Evolutionary conservation across 2,888 invertebrate genomes (phyloP), one percentile per base, ranked within the genome.

Genomic region (Macaria notata): DNA sequence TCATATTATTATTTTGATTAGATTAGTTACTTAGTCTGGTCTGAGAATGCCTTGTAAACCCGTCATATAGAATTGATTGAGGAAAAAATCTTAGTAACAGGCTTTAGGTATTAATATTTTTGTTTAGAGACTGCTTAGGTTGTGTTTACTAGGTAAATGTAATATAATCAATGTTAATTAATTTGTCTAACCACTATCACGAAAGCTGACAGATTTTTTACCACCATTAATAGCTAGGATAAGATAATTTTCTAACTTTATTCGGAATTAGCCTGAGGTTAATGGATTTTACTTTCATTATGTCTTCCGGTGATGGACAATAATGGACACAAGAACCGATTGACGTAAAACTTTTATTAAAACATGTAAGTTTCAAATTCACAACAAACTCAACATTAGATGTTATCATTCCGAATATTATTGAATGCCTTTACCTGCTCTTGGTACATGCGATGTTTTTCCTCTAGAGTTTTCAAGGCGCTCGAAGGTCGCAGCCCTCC

Each of bases 371-470:
- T 39, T 48, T 42, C n/a, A 43, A 47, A 50, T 58, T 53, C 29
- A 56, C 43, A 48, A 57, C 47, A 51, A 46, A 42, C 42, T 49
- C 19, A 8, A 36, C 31, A 55, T 62, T 61, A 75, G 9, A 57
- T 56, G 45, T 71, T 65, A 56, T 71, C 72, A 31, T 75, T 74
- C 9, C 82, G 73, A 64, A 78, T 71, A 30, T 69, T 71, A 30
- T 69, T 67, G 59, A 83, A 86, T 0, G 72, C 69, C 66, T 84
- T 90, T 0, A 91, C 84, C 74, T 83, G 81, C 49, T 88, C 88
- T 64, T 90, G 88, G 61, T 85, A 91, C 75, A 85, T 81, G 30
- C 79, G 73, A 63, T 91, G 91, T 67, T 88, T 88, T 59, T 88
- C 87, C 64, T 91, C 91, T 29, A 91, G 69, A n/a, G 65, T 75